Percentiles rank a stretch among this genome's conserved stretches.
These are phyloP conservation scores for Thunnus maccoyii DNA, from an alignment of 2,113 vertebrate species.

Conservation along the genomic window DNA sequence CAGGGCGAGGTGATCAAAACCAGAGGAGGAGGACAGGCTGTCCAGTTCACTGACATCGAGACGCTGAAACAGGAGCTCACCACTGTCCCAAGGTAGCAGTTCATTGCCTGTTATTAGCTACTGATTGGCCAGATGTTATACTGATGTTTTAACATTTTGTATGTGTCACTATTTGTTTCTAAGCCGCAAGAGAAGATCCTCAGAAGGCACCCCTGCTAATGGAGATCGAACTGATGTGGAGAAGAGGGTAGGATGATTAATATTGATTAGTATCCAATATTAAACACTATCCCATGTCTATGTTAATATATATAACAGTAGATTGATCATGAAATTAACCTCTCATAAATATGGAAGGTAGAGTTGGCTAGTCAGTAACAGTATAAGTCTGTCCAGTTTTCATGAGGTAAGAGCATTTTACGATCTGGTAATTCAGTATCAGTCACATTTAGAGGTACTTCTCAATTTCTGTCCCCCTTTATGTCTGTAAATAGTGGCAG, in stretches of 20 bases:
- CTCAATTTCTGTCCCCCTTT: no score
- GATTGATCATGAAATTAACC: background rate
- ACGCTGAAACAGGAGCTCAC: conserved; percentile 92
- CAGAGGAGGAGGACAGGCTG: conserved; percentile 93
- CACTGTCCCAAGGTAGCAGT: conserved; percentile 78
- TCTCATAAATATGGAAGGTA: no score
- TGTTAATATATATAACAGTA: background rate
- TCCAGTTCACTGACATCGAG: conserved; percentile 97
- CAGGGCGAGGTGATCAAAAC: conserved; percentile 97
- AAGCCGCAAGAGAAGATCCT: conserved; percentile 92
- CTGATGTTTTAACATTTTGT: background rate
- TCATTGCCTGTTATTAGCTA: background rate
- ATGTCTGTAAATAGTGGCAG: no score
- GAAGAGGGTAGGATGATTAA: conserved; percentile 87
- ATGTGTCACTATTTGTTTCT: background rate
- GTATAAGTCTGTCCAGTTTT: no score
- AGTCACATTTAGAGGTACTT: no score
- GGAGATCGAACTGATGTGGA: conserved; percentile 94
- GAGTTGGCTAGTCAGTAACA: no score
- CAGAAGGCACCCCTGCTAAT: conserved; percentile 78
- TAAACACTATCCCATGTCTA: background rate
- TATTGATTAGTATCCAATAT: background rate
- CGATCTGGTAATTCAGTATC: no score
- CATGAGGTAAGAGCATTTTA: no score
- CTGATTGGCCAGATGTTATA: background rate